A percentile compares a stretch with the other conserved stretches of the same genome.
Evolutionary conservation across 2,888 invertebrate species (phyloP).

Genomic region (Osmoderma eremita): DNA sequence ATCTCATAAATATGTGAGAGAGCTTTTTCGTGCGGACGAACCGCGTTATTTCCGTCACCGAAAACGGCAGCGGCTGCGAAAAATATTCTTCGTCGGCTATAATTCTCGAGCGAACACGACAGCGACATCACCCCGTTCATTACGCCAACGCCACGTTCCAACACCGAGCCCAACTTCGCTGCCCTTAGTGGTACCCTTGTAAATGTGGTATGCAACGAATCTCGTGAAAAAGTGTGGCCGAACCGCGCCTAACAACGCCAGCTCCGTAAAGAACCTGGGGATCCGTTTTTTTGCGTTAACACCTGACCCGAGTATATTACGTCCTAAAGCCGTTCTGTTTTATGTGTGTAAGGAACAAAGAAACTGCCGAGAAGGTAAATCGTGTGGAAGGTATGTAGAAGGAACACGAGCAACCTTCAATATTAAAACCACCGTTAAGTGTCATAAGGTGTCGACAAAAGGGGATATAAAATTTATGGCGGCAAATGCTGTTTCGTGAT

Average conservation of each 20-base stretch:
- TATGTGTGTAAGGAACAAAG: slow-evolving; percentile 34
- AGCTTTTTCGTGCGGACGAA: too few species aligned
- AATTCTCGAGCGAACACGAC: slow-evolving; percentile 4
- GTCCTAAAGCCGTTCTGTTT: slow-evolving; percentile 26
- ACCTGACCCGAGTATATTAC: slow-evolving; percentile 43
- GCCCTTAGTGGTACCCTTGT: background rate
- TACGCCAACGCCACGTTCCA: background rate
- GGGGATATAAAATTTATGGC: slow-evolving; percentile 24
- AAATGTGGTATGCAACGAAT: too few species aligned
- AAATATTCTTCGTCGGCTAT: too few species aligned
- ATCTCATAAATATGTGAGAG: too few species aligned
- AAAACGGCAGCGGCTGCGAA: too few species aligned
- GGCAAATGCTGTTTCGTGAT: too few species aligned
- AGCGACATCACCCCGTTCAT: slow-evolving; percentile 7
- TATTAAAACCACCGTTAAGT: slow-evolving; percentile 38
- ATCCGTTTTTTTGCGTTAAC: slow-evolving; percentile 38
- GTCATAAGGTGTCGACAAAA: slow-evolving; percentile 27
- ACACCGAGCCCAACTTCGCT: too few species aligned
- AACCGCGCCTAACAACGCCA: background rate
- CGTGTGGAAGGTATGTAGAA: background rate
- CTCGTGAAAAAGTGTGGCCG: slow-evolving; percentile 1
- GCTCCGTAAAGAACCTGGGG: slow-evolving; percentile 17
- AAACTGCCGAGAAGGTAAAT: slow-evolving; percentile 30
- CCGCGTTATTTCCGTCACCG: too few species aligned
- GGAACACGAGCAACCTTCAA: slow-evolving; percentile 1